Percentiles rank a stretch among this genome's conserved stretches.
phyloP scores from a whole-genome alignment of 2,797 vertebrate species.

The Phrynocephalus vlangalii region DNA sequence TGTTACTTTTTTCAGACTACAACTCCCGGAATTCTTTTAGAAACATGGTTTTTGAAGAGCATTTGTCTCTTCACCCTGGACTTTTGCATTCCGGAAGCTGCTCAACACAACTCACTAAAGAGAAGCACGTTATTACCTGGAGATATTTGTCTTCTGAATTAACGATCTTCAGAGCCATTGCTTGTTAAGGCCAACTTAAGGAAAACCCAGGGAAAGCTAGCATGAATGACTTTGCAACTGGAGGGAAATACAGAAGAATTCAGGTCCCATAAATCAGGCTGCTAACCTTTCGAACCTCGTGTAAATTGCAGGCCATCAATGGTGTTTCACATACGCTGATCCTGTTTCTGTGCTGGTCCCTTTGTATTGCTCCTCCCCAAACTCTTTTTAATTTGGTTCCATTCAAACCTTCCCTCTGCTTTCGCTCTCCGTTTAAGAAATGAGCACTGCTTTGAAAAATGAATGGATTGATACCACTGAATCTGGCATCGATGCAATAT shows the following conservation, averaged over 20 bases:
- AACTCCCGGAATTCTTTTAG: neutral
- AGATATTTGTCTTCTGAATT: neutral
- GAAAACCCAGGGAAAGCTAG: constrained; percentile 23
- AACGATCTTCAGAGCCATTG: neutral
- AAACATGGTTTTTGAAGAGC: neutral
- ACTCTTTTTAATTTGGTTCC: constrained; percentile 47
- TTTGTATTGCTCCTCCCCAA: constrained; percentile 30
- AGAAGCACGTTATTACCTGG: neutral
- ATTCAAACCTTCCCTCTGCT: constrained; percentile 7
- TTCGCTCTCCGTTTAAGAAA: neutral
- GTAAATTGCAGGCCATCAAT: neutral
- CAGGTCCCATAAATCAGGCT: neutral
- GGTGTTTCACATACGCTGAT: constrained; percentile 52
- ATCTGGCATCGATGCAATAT: constrained; percentile 37
- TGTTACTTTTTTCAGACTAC: too few species aligned
- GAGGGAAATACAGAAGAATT: constrained; percentile 45
- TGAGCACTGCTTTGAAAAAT: constrained; percentile 8
- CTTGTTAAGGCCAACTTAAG: constrained; percentile 54
- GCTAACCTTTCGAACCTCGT: constrained; percentile 48
- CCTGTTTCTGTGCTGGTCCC: constrained; percentile 45
- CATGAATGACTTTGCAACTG: constrained; percentile 34
- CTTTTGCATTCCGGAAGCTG: neutral
- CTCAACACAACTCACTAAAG: neutral
- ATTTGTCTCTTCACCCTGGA: neutral
- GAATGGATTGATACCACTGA: constrained; percentile 33